phyloP scores from a whole-genome alignment of 2,797 vertebrate species.

The Poecile montanus region DNA sequence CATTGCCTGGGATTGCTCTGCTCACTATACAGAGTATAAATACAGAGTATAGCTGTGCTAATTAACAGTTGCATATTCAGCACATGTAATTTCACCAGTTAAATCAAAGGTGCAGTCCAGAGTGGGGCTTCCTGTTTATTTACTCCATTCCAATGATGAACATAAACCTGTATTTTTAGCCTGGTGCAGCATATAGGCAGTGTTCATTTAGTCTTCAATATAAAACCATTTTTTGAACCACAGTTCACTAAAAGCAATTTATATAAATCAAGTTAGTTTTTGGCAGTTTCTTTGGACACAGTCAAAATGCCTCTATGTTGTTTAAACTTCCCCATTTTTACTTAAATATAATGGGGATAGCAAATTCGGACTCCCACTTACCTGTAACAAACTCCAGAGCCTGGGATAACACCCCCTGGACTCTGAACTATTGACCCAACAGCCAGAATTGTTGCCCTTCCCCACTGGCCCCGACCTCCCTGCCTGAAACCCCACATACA shows the following conservation, averaged over 20 bases:
- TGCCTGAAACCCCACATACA: constrained; percentile 10
- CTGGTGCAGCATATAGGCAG: constrained; percentile 53
- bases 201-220: constrained; percentile 27
- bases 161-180: constrained; percentile 4
- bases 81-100: constrained; percentile 14
- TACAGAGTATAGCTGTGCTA: constrained; percentile 58
- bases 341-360: not conserved
- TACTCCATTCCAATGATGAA: not conserved
- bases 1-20: constrained; percentile 31
- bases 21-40: constrained; percentile 48
- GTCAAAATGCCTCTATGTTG: not conserved
- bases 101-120: not conserved
- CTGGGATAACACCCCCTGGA: not conserved
- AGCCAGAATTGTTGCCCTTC: not conserved
- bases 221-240: constrained; percentile 20
- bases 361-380: not conserved
- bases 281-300: constrained; percentile 60
- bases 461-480: not conserved
- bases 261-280: constrained; percentile 20
- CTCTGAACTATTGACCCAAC: not conserved
- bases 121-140: not conserved
- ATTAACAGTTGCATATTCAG: constrained; percentile 56
- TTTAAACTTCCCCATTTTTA: constrained; percentile 22
- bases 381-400: not conserved
- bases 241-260: constrained; percentile 33